phyloP scores from a whole-genome alignment of 2,888 invertebrate species.

The Chloroclysta siterata region DNA sequence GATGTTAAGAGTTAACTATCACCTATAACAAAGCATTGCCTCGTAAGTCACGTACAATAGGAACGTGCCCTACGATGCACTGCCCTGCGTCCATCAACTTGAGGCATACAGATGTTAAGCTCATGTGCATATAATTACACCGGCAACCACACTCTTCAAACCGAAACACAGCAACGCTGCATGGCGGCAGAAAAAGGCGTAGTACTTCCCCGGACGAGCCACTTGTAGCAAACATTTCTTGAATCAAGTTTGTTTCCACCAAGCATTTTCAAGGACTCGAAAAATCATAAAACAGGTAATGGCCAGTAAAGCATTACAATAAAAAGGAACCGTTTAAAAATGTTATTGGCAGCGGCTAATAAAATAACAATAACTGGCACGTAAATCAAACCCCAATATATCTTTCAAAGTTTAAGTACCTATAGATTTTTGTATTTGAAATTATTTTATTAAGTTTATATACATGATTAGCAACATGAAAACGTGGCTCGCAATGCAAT shows the following conservation, averaged over 20 bases:
- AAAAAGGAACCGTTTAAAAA: conserved; percentile 40
- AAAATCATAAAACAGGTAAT: conserved; percentile 38
- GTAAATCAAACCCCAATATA: conserved; percentile 41
- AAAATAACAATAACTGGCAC: conserved; percentile 33
- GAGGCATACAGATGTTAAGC: no score
- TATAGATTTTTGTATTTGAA: conserved; percentile 3
- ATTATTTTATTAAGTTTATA: conserved; percentile 5
- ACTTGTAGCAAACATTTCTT: conserved; percentile 6
- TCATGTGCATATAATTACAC: no score
- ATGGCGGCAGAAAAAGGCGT: no score
- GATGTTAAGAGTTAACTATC: no score
- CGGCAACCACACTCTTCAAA: no score
- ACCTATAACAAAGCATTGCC: no score
- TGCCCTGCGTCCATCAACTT: no score
- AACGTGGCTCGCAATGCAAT: not conserved
- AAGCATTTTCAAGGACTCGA: conserved; percentile 29
- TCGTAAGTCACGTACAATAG: no score
- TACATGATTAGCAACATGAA: conserved; percentile 1
- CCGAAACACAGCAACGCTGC: no score
- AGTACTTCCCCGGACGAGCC: no score
- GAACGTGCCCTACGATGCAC: no score
- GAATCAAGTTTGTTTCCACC: conserved; percentile 9
- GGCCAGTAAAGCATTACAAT: conserved; percentile 37
- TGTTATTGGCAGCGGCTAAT: conserved; percentile 37
- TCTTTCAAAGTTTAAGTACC: conserved; percentile 22